These are phyloP conservation scores for Bicyclus anynana DNA, from an alignment of 1,140 invertebrate genomes.

Conservation along the genomic window DNA sequence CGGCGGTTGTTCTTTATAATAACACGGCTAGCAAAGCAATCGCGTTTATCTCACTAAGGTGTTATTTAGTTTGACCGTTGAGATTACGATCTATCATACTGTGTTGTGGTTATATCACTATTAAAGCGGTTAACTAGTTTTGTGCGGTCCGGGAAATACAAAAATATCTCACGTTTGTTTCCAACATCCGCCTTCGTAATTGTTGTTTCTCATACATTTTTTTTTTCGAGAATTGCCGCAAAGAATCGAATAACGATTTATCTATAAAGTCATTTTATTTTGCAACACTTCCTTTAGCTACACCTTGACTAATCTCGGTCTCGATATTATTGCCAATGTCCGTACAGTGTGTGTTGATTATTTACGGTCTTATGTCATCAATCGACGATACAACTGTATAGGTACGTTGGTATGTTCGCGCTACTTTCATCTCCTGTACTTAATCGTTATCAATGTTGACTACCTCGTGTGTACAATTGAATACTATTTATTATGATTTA, in stretches of 20 bases:
- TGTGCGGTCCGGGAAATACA: slow-evolving; percentile 22
- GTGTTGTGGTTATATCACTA: slow-evolving; percentile 30
- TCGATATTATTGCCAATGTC: slow-evolving; percentile 15
- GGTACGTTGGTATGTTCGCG: slow-evolving; percentile 25
- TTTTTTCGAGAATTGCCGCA: slow-evolving; percentile 16
- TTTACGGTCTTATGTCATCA: slow-evolving; percentile 28
- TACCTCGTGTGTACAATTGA: not conserved
- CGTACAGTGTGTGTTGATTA: slow-evolving; percentile 21
- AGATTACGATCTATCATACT: slow-evolving; percentile 15
- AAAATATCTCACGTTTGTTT: slow-evolving; percentile 31
- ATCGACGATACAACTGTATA: slow-evolving; percentile 15
- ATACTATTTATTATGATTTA: not conserved
- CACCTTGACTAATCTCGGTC: slow-evolving; percentile 28
- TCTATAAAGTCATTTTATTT: slow-evolving; percentile 19
- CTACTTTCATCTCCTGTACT: slow-evolving; percentile 27
- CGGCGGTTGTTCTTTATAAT: not conserved
- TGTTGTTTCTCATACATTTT: slow-evolving; percentile 29
- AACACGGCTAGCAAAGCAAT: slow-evolving; percentile 13
- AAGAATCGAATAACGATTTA: slow-evolving; percentile 11
- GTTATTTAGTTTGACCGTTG: slow-evolving; percentile 26
- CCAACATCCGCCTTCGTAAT: slow-evolving; percentile 36
- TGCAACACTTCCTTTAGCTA: slow-evolving; percentile 27
- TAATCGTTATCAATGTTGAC: slow-evolving; percentile 2
- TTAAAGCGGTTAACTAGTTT: slow-evolving; percentile 22
- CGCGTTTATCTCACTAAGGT: slow-evolving; percentile 13